phyloP scores from a whole-genome alignment of 2,888 invertebrate species.

The Acronicta alni region DNA sequence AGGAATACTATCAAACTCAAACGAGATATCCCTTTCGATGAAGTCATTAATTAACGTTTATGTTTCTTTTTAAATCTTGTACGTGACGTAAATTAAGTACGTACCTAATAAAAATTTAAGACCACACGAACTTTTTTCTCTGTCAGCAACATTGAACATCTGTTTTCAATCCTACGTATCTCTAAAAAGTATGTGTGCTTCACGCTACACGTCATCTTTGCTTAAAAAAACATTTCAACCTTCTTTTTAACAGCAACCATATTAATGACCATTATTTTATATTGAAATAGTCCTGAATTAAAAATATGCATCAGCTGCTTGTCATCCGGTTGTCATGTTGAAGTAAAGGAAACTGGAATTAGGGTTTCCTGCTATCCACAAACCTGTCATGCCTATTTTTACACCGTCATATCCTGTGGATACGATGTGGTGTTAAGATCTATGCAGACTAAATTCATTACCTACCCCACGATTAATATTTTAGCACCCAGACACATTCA shows the following conservation, averaged over 20 bases:
- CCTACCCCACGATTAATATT: slow-evolving; percentile 51
- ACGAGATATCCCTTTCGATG: background rate
- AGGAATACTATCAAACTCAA: slow-evolving; percentile 12
- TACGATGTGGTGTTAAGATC: slow-evolving; percentile 22
- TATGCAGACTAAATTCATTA: slow-evolving; percentile 36
- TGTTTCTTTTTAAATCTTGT: background rate
- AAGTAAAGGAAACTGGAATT: slow-evolving; percentile 45
- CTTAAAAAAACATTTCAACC: slow-evolving; percentile 18
- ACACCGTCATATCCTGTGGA: slow-evolving; percentile 31
- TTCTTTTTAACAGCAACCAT: background rate
- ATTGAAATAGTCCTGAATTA: slow-evolving; percentile 11
- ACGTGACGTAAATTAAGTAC: slow-evolving; percentile 18
- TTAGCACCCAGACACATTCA: slow-evolving; percentile 27
- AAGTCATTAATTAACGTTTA: background rate
- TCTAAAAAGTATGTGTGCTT: slow-evolving; percentile 19
- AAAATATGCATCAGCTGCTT: slow-evolving; percentile 37
- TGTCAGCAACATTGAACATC: slow-evolving; percentile 27
- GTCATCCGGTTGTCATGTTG: slow-evolving; percentile 18
- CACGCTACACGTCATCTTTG: slow-evolving; percentile 7
- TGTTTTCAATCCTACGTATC: slow-evolving; percentile 19
- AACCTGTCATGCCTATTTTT: slow-evolving; percentile 40
- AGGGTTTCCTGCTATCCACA: slow-evolving; percentile 37
- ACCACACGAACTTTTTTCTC: slow-evolving; percentile 15
- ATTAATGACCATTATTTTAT: background rate
- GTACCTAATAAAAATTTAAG: slow-evolving; percentile 20